Evolutionary conservation across 2,888 invertebrate genomes (phyloP), one percentile per base, ranked within the genome.

Genomic region (Eucera pruinosa): DNA sequence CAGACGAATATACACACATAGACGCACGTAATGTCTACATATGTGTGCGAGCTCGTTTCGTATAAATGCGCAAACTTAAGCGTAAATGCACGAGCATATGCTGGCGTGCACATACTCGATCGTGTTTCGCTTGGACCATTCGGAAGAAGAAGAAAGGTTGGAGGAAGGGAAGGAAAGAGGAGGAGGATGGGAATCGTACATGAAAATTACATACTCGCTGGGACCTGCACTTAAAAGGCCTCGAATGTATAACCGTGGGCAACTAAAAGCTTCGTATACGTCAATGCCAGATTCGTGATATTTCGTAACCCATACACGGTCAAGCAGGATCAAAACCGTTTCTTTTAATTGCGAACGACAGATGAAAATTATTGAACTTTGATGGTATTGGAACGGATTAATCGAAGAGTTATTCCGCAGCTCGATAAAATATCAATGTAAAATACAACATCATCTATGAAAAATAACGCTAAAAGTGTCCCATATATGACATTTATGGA

Each of bases 161-260:
- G 72, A 25, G 66, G 71, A 60, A 52, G 58, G 62, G 20, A 47
- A 58, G 60, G 3, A 27, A 50, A 41, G 25, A 41, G 25, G 55
- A 33, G 62, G 75, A 54, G 76, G 61, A 72, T 70, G 79, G 78
- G 78, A 86, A 75, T 80, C 79, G 81, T 85, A 85, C 81, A 85
- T 85, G 86, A 85, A 86, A 85, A 85, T 85, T 85, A 85, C 86
- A 85, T 86, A 81, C 81, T 72, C 78, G 57, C 65, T 79, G 81
- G 75, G 86, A 75, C 81, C 83, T 81, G 81, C 74, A 83, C 83
- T 85, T 85, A 85, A 85, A 83, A 81, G 85, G 79, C 77, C 70
- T 75, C 81, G 81, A 68, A 83, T 68, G 85, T 77, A 84, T 79
- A 81, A 86, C 81, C 81, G 81, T 83, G 60, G 80, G 71, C 83